Evolutionary conservation across 1,140 invertebrate species (phyloP), one percentile per base, ranked within the genome.

Genomic region (Coptotermes formosanus): DNA sequence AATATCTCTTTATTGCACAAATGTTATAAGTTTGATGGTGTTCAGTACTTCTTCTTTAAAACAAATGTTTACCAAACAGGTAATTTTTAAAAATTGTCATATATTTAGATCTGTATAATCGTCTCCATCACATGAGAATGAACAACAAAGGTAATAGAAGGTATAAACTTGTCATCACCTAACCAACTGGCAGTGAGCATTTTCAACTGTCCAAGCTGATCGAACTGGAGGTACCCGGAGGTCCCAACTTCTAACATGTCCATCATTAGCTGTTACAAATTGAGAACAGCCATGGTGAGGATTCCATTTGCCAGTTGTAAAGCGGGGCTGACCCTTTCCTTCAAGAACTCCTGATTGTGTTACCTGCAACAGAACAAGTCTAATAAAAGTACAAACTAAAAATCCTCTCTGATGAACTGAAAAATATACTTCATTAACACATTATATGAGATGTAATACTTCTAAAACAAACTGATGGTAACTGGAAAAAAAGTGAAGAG

Each of bases 291-390:
- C 96, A 90, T 98, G 96, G 89, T 98, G 97, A 44, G 97, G 97
- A 91, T 97, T 98, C 98, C 98, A 99, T 90, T 97, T 96, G 1
- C 97, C 97, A 87, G 93, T 95, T 12, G 94, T 96, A 87, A 97
- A 95, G 89, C 95, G 95, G 69, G 94, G 94, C 88, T 95, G 94
- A 87, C 94, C 93, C 91, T 97, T 96, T 87, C 92, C 93, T 87
- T 93, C 93, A 85, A 94, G 91, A 85, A 88, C 92, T 83, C 90
- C 91, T 23, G 89, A 90, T 38, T 89, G 91, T 19, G 91, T 88
- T 64, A 91, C 89, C 90, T 93, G 82, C 12, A 85, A 86, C 86
- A 83, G 82, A 86, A 86, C 64, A 85, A 83, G 19, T 55, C 14
- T 23, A 55, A 12, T 30, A 85, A 19, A 55, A 4, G 64, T 82